phyloP scores from a whole-genome alignment of 2,888 invertebrate genomes.

The Hirudinaria manillensis region DNA sequence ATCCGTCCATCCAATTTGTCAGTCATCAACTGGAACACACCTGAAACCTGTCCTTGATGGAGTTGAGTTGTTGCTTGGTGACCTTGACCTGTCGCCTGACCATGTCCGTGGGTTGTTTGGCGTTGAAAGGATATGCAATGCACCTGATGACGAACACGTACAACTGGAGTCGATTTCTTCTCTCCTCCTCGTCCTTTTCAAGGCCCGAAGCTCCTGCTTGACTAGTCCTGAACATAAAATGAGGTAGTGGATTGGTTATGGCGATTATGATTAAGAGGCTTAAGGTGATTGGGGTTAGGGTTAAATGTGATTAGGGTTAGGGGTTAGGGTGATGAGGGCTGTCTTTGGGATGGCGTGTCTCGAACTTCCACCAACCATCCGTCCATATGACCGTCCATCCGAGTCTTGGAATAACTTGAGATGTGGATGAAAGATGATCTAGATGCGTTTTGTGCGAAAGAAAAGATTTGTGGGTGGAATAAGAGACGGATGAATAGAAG shows the following conservation, averaged over 20 bases:
- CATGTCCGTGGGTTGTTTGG: constrained; percentile 98
- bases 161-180: constrained; percentile 85
- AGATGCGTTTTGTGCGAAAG: too few species aligned
- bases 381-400: too few species aligned
- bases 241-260: neutral
- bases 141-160: constrained; percentile 95
- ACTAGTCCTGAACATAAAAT: neutral
- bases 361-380: too few species aligned
- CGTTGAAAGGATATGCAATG: constrained; percentile 97
- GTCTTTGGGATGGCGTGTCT: neutral
- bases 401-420: too few species aligned
- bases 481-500: too few species aligned
- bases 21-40: neutral
- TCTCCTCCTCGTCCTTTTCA: constrained; percentile 90
- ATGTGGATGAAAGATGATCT: too few species aligned
- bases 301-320: neutral
- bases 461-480: too few species aligned
- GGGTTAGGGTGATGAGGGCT: constrained; percentile 2
- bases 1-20: neutral
- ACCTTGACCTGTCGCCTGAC: constrained; percentile 86
- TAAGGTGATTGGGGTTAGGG: neutral
- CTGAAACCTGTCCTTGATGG: constrained; percentile 82
- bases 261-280: neutral
- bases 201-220: constrained; percentile 48
- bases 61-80: constrained; percentile 87